Conservation (phyloP, 2,888 invertebrate genomes). For the Bembecia ichneumoniformis region DNA sequence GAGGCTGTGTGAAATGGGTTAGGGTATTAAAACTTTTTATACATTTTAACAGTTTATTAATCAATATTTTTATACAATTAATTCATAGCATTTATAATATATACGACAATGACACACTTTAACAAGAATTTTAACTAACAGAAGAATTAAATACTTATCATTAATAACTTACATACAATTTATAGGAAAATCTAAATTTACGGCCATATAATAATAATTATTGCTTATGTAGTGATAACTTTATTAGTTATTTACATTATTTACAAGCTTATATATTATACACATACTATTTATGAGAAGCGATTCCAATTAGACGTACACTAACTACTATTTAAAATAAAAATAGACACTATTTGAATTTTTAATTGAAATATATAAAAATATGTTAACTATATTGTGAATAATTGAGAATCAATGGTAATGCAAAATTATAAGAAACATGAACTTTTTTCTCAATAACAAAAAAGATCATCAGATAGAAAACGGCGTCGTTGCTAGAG, state of each 20-base stretch:
- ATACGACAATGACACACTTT: slow-evolving; percentile 19
- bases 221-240: slow-evolving; percentile 23
- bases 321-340: too few species aligned
- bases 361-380: too few species aligned
- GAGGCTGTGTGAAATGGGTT: too few species aligned
- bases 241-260: slow-evolving; percentile 21
- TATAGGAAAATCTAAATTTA: slow-evolving; percentile 12
- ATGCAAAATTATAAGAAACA: too few species aligned
- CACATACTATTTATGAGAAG: not conserved
- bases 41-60: slow-evolving; percentile 19
- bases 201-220: slow-evolving; percentile 23
- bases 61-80: slow-evolving; percentile 19
- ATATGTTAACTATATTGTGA: not conserved
- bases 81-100: slow-evolving; percentile 9
- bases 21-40: not conserved
- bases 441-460: too few species aligned
- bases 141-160: slow-evolving; percentile 19
- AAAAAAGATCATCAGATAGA: too few species aligned
- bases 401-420: too few species aligned
- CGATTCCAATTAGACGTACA: not conserved
- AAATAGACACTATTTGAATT: too few species aligned
- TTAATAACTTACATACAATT: slow-evolving; percentile 16
- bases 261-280: slow-evolving; percentile 11
- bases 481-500: too few species aligned
- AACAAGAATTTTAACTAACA: slow-evolving; percentile 23